These are phyloP conservation scores for Hassar affinis DNA, from an alignment of 2,113 vertebrate genomes.

Conservation along the genomic window DNA sequence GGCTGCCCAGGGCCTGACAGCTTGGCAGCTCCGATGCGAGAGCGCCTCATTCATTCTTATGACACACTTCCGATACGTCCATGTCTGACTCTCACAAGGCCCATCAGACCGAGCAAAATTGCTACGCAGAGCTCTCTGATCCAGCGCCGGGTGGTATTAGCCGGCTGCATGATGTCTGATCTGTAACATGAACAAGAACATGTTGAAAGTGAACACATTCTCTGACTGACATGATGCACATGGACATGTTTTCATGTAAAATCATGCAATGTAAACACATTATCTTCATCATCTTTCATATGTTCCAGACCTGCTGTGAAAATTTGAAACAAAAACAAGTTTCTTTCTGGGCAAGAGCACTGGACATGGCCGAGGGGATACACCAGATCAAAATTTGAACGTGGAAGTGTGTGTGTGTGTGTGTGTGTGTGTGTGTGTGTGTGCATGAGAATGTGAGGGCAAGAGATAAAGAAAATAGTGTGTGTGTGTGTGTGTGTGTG, in stretches of 20 bases:
- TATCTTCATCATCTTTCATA: slow-evolving; percentile 20
- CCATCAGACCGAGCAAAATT: slow-evolving; percentile 57
- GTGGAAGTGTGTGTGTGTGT: slow-evolving; percentile 14
- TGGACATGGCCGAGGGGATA: slow-evolving; percentile 34
- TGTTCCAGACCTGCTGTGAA: not conserved
- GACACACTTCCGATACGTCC: slow-evolving; percentile 78
- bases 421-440: slow-evolving; percentile 10
- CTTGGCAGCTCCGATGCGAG: slow-evolving; percentile 73
- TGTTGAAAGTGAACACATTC: slow-evolving; percentile 2
- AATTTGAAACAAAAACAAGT: not conserved
- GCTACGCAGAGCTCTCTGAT: slow-evolving; percentile 53
- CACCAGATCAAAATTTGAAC: slow-evolving; percentile 31
- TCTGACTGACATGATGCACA: slow-evolving; percentile 33
- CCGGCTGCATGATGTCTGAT: slow-evolving; percentile 41
- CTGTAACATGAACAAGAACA: slow-evolving; percentile 27
- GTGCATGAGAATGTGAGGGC: slow-evolving; percentile 9
- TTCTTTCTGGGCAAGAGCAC: slow-evolving; percentile 23
- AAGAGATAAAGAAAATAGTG: slow-evolving; percentile 8
- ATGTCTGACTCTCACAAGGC: slow-evolving; percentile 55
- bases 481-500: slow-evolving; percentile 43
- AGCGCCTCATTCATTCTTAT: slow-evolving; percentile 77
- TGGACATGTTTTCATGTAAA: slow-evolving; percentile 6
- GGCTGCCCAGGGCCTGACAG: slow-evolving; percentile 71
- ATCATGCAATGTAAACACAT: slow-evolving; percentile 15
- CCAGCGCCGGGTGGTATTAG: slow-evolving; percentile 50